Conservation (phyloP, 1,140 invertebrate species). For the Drosophila micromelanica region DNA sequence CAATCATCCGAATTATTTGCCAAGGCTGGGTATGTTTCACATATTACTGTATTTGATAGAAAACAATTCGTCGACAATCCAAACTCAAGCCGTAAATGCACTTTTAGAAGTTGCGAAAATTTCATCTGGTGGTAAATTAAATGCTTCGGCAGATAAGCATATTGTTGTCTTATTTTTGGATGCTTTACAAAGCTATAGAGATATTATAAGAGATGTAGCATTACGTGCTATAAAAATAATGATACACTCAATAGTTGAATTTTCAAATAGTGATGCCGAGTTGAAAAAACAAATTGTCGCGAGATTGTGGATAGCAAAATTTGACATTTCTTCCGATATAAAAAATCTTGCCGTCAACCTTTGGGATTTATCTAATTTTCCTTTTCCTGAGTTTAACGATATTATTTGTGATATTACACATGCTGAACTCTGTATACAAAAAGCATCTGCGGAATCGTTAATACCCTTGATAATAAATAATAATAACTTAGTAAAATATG, state of each 20-base stretch:
- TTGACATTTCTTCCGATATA: constrained; percentile 90
- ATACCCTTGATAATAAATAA: constrained; percentile 88
- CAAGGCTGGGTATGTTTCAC: constrained; percentile 91
- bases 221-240: constrained; percentile 90
- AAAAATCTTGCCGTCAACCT: constrained; percentile 88
- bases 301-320: constrained; percentile 91
- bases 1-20: constrained; percentile 91
- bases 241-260: constrained; percentile 87
- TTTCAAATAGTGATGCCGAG: constrained; percentile 86
- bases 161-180: constrained; percentile 92
- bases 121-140: constrained; percentile 87
- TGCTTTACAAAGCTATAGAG: constrained; percentile 88
- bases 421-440: constrained; percentile 91
- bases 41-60: constrained; percentile 92
- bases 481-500: constrained; percentile 85
- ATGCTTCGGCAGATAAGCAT: constrained; percentile 87
- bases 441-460: constrained; percentile 91
- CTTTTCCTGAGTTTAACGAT: constrained; percentile 86
- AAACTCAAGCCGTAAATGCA: constrained; percentile 90
- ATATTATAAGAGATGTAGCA: constrained; percentile 92
- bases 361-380: constrained; percentile 88
- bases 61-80: constrained; percentile 88
- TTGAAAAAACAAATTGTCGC: constrained; percentile 86
- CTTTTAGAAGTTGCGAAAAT: constrained; percentile 91
- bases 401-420: constrained; percentile 92